Evolutionary conservation across 2,113 vertebrate genomes (phyloP).

Genomic region (Tupaia chinensis): DNA sequence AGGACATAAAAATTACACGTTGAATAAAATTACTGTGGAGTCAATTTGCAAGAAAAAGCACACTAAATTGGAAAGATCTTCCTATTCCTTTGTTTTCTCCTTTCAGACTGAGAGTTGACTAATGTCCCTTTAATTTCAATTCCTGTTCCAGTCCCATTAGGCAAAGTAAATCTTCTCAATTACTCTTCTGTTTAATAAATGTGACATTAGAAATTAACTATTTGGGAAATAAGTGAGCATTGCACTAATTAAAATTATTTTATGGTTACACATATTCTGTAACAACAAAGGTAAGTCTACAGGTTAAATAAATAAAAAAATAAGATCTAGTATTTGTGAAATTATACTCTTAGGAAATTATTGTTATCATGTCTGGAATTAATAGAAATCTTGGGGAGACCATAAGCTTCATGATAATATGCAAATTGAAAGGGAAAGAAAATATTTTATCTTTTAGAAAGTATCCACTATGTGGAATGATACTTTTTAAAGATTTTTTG

Average conservation of each 20-base stretch:
- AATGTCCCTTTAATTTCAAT: background rate
- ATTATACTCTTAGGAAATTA: background rate
- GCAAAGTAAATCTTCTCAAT: slow-evolving; percentile 13
- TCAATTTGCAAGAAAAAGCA: background rate
- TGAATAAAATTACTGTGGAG: background rate
- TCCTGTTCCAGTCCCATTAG: background rate
- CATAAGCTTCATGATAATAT: background rate
- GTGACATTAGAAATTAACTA: background rate
- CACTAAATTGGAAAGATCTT: background rate
- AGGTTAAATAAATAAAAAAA: background rate
- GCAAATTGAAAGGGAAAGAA: background rate
- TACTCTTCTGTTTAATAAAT: slow-evolving; percentile 6
- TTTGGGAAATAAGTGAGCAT: background rate
- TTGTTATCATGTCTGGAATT: background rate
- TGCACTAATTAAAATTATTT: slow-evolving; percentile 33
- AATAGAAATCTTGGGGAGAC: background rate
- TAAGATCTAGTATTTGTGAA: background rate
- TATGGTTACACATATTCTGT: background rate
- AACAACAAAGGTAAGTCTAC: background rate
- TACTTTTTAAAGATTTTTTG: no score
- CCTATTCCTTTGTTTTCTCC: background rate
- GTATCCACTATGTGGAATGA: background rate
- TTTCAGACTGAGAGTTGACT: background rate
- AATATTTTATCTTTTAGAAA: background rate
- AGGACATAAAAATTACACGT: background rate